Conservation (phyloP, 2,797 vertebrate species). For the Cossypha niveicapilla region DNA sequence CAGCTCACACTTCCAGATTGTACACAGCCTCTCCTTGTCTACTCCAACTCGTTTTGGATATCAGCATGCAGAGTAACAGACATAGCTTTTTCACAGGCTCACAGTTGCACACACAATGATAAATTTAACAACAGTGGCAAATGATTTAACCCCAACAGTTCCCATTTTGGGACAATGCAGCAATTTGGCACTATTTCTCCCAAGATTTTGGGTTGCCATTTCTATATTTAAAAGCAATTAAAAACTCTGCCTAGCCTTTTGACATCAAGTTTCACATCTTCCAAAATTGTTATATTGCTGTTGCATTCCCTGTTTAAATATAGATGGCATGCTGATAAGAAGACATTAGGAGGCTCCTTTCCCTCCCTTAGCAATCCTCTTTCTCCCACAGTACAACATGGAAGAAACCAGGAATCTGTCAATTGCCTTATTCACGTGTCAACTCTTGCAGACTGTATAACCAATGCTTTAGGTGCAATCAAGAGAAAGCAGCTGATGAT, state of each 20-base stretch:
- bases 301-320: background rate
- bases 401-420: background rate
- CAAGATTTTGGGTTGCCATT: background rate
- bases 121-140: constrained; percentile 31
- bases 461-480: background rate
- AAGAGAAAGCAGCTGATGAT: background rate
- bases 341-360: background rate
- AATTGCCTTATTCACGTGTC: background rate
- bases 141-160: constrained; percentile 3
- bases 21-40: background rate
- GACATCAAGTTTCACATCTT: background rate
- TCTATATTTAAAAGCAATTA: background rate
- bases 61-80: background rate
- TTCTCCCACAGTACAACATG: background rate
- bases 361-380: background rate
- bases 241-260: background rate
- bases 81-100: background rate
- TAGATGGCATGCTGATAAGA: background rate
- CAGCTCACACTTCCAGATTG: background rate
- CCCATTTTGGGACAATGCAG: background rate
- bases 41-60: background rate
- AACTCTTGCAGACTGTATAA: background rate
- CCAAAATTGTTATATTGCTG: background rate
- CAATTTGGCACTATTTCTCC: background rate
- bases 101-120: background rate